Conservation (phyloP, 2,113 vertebrate species). For the Takifugu flavidus region DNA sequence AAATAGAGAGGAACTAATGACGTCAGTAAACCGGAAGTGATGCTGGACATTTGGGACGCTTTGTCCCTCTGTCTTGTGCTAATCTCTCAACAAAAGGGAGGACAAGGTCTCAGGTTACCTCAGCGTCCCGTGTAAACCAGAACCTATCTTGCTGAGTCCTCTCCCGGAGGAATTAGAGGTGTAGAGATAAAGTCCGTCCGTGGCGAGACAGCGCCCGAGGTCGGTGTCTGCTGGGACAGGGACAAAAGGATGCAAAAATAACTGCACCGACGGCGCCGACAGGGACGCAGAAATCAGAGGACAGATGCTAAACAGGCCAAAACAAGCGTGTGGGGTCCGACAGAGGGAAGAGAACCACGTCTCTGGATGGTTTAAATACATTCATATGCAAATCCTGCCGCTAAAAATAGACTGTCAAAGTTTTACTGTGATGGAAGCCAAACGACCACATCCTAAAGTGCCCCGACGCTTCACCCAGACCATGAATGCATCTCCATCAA, state of each 20-base stretch:
- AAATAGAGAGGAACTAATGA: slow-evolving; percentile 6
- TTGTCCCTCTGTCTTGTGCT: slow-evolving; percentile 9
- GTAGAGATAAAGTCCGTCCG: slow-evolving; percentile 95
- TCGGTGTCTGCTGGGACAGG: slow-evolving; percentile 85
- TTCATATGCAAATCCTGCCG: not conserved
- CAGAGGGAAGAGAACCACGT: not conserved
- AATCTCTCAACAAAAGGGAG: slow-evolving; percentile 23
- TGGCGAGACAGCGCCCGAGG: slow-evolving; percentile 92
- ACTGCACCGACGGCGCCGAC: not conserved
- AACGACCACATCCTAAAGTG: too few relatives aligned
- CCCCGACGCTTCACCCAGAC: too few relatives aligned
- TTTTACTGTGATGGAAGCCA: too few relatives aligned
- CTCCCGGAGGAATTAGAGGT: slow-evolving; percentile 96
- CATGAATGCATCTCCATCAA: slow-evolving; percentile 1
- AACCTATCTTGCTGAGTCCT: slow-evolving; percentile 96
- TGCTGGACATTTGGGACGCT: slow-evolving; percentile 37
- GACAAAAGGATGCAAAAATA: slow-evolving; percentile 5
- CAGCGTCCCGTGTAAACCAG: slow-evolving; percentile 94
- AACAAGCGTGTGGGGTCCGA: not conserved
- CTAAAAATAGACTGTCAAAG: not conserved
- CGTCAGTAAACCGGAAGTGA: slow-evolving; percentile 15
- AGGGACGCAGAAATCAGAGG: not conserved
- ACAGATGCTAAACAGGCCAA: not conserved
- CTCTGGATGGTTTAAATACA: slow-evolving; percentile 10
- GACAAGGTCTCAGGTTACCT: slow-evolving; percentile 78